Percentiles rank a stretch among this genome's conserved stretches.
Conservation (phyloP, 2,113 vertebrate species). For the Myiagra hebetior region DNA sequence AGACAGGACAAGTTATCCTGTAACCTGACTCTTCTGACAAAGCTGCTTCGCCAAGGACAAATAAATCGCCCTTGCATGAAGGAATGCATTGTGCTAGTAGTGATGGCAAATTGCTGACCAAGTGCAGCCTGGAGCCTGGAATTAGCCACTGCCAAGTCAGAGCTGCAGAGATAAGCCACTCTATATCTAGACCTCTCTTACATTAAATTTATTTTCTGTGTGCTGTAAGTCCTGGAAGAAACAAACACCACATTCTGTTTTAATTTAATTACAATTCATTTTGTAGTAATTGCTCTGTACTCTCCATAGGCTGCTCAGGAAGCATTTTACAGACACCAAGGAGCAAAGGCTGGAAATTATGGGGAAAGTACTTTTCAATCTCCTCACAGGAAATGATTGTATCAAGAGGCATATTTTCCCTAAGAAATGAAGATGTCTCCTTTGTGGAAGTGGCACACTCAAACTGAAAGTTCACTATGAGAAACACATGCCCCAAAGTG, state of each 20-base stretch:
- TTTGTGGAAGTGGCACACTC: not conserved
- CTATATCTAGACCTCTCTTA: not conserved
- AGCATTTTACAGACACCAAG: not conserved
- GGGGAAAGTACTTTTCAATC: not conserved
- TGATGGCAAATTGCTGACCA: not conserved
- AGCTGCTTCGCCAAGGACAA: not conserved
- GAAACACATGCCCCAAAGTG: not conserved
- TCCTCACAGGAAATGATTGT: not conserved
- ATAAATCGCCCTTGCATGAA: not conserved
- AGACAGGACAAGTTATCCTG: not conserved
- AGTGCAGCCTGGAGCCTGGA: not conserved
- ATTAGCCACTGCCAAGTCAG: not conserved
- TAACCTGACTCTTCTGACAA: not conserved
- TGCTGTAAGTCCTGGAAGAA: not conserved
- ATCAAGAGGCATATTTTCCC: not conserved
- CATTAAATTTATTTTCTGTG: not conserved
- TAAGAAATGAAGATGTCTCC: not conserved
- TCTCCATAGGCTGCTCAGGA: not conserved
- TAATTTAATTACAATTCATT: not conserved
- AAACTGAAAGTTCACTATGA: not conserved
- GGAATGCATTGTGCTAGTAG: not conserved
- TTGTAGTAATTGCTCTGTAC: not conserved
- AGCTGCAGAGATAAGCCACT: not conserved
- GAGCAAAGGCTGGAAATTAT: not conserved
- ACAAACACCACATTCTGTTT: not conserved